Conservation (phyloP, 2,888 invertebrate species). For the Cryptocheilus praepositus region DNA sequence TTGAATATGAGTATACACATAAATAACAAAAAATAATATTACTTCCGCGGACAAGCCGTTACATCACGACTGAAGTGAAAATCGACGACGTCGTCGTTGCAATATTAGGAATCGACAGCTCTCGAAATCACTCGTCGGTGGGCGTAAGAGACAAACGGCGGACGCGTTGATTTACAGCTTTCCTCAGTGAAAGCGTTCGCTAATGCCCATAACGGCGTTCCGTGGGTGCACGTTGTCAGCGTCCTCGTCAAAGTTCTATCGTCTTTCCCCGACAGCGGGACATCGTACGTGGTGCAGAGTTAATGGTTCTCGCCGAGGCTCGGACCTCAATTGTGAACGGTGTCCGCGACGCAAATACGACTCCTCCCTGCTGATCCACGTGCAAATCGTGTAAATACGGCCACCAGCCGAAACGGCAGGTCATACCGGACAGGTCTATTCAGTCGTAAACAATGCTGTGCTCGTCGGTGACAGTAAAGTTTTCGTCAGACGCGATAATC, state of each 20-base stretch:
- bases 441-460: constrained; percentile 39
- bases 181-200: constrained; percentile 36
- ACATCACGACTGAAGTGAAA: too few species aligned
- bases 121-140: too few species aligned
- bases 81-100: too few species aligned
- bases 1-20: too few species aligned
- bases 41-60: too few species aligned
- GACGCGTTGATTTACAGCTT: constrained; percentile 40
- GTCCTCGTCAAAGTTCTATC: constrained; percentile 19
- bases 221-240: constrained; percentile 27
- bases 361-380: constrained; percentile 34
- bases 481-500: constrained; percentile 38
- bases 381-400: constrained; percentile 65
- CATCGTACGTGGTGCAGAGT: background rate
- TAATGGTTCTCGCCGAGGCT: background rate
- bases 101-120: too few species aligned
- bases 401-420: constrained; percentile 68
- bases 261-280: background rate
- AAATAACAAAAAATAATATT: too few species aligned
- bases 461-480: constrained; percentile 28
- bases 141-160: too few species aligned
- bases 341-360: background rate
- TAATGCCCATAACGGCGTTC: constrained; percentile 49
- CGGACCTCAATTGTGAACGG: constrained; percentile 1
- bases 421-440: constrained; percentile 58